Conservation (phyloP, 1,140 invertebrate genomes). For the Delia radicum region DNA sequence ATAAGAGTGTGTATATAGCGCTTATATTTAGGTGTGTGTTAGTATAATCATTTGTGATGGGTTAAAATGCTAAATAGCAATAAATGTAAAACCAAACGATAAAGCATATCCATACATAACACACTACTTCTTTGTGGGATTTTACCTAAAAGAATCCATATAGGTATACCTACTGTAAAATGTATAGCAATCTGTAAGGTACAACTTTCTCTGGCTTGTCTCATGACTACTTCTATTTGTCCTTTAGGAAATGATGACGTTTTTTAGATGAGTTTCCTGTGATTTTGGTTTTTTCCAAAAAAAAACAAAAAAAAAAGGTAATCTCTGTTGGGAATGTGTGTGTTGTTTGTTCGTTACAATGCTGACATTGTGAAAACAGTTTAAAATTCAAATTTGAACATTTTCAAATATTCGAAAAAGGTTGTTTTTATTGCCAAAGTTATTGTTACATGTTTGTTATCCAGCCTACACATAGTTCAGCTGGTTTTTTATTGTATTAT, state of each 20-base stretch:
- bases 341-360: not conserved
- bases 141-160: too few relatives aligned
- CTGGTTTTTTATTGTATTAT: not conserved
- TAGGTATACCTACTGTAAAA: too few relatives aligned
- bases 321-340: not conserved
- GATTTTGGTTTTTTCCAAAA: not conserved
- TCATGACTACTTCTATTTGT: not conserved
- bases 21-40: too few relatives aligned
- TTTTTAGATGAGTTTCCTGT: not conserved
- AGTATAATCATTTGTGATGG: not conserved
- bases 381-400: slow-evolving; percentile 16
- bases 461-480: not conserved
- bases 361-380: not conserved
- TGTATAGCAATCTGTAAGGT: too few relatives aligned
- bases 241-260: not conserved
- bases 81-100: slow-evolving; percentile 22
- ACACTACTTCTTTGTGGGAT: too few relatives aligned
- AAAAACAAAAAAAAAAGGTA: slow-evolving; percentile 8
- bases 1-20: not conserved
- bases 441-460: slow-evolving; percentile 17
- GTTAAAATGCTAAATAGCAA: not conserved
- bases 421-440: slow-evolving; percentile 21
- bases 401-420: slow-evolving; percentile 17
- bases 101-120: not conserved
- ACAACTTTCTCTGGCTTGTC: not conserved